A percentile compares a stretch with the other conserved stretches of the same genome.
Evolutionary conservation across 2,888 invertebrate species (phyloP).

Genomic region (Frankliniella fusca): DNA sequence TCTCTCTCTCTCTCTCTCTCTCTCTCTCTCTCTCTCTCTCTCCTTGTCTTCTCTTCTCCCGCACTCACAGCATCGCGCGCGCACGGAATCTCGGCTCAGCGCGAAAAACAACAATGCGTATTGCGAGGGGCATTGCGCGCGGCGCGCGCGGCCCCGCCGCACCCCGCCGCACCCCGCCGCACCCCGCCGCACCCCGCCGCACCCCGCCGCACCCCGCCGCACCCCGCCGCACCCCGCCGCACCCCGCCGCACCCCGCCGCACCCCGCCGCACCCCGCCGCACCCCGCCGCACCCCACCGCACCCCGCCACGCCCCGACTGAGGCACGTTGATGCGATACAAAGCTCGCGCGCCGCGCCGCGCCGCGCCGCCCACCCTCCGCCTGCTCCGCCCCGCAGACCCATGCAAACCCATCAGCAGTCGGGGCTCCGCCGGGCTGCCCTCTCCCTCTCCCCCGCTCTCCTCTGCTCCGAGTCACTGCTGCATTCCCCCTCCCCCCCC

Average conservation of each 20-base stretch:
- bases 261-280: background rate
- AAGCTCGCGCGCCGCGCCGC: background rate
- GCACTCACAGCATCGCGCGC: background rate
- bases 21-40: background rate
- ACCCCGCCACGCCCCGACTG: background rate
- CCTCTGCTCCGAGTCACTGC: too few relatives aligned
- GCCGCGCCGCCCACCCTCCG: background rate
- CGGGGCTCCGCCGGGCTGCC: background rate
- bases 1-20: background rate
- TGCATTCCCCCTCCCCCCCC: too few relatives aligned
- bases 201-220: background rate
- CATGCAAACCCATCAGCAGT: slow-evolving; percentile 24
- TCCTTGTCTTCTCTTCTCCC: background rate
- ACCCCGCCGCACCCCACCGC: background rate
- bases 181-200: background rate
- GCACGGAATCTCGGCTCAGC: slow-evolving; percentile 2
- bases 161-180: background rate
- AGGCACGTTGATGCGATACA: slow-evolving; percentile 19
- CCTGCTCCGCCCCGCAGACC: background rate
- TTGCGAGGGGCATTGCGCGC: background rate
- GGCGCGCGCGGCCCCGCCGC: background rate
- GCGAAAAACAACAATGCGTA: slow-evolving; percentile 23
- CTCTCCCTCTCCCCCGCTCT: too few relatives aligned
- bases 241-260: background rate
- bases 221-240: background rate